Evolutionary conservation across 2,888 invertebrate genomes (phyloP).

Genomic region (Philereme transversata): DNA sequence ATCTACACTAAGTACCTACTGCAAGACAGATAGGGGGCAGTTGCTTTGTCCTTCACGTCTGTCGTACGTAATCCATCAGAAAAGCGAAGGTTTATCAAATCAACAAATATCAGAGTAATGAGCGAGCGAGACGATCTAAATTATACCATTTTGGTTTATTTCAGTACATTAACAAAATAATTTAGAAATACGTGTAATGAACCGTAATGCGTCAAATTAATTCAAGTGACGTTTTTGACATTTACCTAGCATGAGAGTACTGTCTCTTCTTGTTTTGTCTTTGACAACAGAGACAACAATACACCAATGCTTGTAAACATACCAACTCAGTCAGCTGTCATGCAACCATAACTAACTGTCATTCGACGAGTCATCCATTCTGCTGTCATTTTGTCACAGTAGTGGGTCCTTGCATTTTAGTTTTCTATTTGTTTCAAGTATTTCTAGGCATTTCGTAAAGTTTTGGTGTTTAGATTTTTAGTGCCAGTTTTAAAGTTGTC

Average conservation of each 20-base stretch:
- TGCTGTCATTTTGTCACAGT: conserved; percentile 58
- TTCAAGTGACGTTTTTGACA: conserved; percentile 39
- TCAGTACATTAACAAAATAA: neutral
- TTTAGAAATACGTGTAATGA: conserved; percentile 47
- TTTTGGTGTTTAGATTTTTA: conserved; percentile 69
- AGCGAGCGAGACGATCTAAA: too few species aligned
- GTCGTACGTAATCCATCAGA: too few species aligned
- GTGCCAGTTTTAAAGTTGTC: conserved; percentile 51
- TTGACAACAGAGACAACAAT: conserved; percentile 15
- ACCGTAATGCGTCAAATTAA: conserved; percentile 65
- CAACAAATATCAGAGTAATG: too few species aligned
- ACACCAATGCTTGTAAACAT: conserved; percentile 5
- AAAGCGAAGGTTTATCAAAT: too few species aligned
- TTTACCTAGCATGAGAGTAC: conserved; percentile 7
- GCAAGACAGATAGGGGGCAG: too few species aligned
- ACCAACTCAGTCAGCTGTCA: conserved; percentile 14
- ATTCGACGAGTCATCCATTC: conserved; percentile 34
- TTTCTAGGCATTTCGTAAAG: conserved; percentile 61
- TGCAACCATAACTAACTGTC: conserved; percentile 9
- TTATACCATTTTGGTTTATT: too few species aligned
- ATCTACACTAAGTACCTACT: too few species aligned
- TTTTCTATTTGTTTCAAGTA: conserved; percentile 78
- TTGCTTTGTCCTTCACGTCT: too few species aligned
- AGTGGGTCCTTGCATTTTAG: conserved; percentile 70
- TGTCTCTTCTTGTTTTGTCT: conserved; percentile 8